Conservation (phyloP, 2,888 invertebrate genomes). For the Dioctria rufipes region DNA sequence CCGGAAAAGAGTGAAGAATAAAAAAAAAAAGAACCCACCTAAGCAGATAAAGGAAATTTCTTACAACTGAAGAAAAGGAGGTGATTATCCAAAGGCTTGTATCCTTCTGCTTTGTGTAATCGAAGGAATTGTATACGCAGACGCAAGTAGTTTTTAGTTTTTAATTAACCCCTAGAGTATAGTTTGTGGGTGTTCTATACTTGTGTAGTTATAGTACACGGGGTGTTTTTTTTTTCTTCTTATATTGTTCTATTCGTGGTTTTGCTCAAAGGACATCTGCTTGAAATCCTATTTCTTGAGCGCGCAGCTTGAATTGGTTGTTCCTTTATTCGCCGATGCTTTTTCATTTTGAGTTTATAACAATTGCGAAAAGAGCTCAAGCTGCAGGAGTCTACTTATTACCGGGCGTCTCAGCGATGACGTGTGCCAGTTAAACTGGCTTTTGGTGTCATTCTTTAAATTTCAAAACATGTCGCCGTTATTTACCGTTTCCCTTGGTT, state of each 20-base stretch:
- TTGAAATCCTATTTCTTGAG: background rate
- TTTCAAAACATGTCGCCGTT: background rate
- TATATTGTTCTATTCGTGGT: background rate
- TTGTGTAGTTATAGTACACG: background rate
- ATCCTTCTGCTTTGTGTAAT: background rate
- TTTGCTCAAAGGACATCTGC: too few species aligned
- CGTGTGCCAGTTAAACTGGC: conserved; percentile 3
- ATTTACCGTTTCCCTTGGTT: background rate
- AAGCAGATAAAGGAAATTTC: background rate
- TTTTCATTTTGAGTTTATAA: background rate
- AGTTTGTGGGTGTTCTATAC: too few species aligned
- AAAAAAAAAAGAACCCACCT: too few species aligned
- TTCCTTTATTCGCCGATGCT: background rate
- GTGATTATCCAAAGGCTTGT: background rate
- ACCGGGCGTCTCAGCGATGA: background rate
- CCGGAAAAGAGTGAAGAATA: background rate
- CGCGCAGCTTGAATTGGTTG: background rate
- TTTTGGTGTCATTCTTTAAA: background rate
- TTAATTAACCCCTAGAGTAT: too few species aligned
- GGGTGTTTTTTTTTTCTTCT: too few species aligned
- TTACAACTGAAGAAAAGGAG: background rate
- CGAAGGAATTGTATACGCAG: background rate
- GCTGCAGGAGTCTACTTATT: background rate
- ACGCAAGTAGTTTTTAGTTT: background rate
- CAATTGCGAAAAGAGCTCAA: conserved; percentile 32